These are phyloP conservation scores for Anorthoa munda DNA, from an alignment of 2,888 invertebrate species.

Conservation along the genomic window DNA sequence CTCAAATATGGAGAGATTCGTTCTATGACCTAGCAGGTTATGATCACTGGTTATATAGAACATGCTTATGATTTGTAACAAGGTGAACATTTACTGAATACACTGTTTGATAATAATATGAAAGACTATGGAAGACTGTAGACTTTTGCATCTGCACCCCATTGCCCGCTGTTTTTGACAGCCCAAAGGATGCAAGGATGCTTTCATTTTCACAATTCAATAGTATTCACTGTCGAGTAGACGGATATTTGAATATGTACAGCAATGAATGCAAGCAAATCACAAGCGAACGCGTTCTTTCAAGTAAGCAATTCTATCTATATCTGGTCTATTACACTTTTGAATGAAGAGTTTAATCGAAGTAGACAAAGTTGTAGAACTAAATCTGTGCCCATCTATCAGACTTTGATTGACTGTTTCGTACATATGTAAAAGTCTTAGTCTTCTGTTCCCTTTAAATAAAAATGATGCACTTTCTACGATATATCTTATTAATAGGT, in stretches of 20 bases:
- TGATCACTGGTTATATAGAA: slow-evolving; percentile 37
- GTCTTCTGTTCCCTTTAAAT: slow-evolving; percentile 17
- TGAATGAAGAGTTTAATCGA: neutral
- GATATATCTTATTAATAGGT: slow-evolving; percentile 30
- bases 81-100: slow-evolving; percentile 14
- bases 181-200: no score
- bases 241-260: no score
- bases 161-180: no score
- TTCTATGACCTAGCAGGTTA: slow-evolving; percentile 85
- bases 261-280: no score
- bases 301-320: no score
- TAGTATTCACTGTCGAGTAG: no score
- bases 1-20: slow-evolving; percentile 86
- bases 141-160: neutral
- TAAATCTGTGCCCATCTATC: neutral
- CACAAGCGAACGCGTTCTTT: no score
- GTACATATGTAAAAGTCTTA: neutral
- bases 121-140: slow-evolving; percentile 9
- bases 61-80: slow-evolving; percentile 32
- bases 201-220: no score
- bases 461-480: slow-evolving; percentile 35
- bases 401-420: slow-evolving; percentile 2
- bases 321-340: neutral
- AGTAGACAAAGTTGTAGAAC: neutral
- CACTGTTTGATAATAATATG: slow-evolving; percentile 15